These are phyloP conservation scores for Onchidella celtica DNA, from an alignment of 2,888 invertebrate species.

Conservation along the genomic window DNA sequence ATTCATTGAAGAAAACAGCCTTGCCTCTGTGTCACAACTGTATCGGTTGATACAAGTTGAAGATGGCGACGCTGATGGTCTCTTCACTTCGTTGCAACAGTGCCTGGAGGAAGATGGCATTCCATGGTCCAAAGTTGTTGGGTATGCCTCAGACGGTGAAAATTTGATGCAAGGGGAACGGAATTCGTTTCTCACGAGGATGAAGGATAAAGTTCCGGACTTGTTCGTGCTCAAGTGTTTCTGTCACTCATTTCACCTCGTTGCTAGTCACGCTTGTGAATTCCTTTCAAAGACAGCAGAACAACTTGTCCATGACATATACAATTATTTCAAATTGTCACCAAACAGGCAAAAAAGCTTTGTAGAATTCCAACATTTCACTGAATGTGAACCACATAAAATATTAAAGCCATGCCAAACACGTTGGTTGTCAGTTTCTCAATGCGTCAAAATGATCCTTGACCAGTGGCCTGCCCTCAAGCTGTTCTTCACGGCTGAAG, in stretches of 20 bases:
- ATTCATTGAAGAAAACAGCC: neutral
- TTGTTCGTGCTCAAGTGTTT: neutral
- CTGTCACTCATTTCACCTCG: slow-evolving; percentile 18
- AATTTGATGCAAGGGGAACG: neutral
- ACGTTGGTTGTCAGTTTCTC: slow-evolving; percentile 50
- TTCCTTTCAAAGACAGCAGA: neutral
- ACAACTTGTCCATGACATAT: slow-evolving; percentile 9
- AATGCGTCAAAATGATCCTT: slow-evolving; percentile 48
- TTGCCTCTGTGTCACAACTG: neutral
- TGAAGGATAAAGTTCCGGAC: neutral
- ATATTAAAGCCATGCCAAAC: slow-evolving; percentile 45
- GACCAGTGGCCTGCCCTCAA: slow-evolving; percentile 55
- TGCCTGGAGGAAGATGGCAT: slow-evolving; percentile 6
- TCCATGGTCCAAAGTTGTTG: slow-evolving; percentile 2
- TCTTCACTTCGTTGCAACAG: no score
- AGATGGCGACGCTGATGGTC: neutral
- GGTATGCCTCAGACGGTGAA: slow-evolving; percentile 15
- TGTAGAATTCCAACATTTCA: slow-evolving; percentile 29
- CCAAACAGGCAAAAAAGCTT: slow-evolving; percentile 1
- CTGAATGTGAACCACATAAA: slow-evolving; percentile 31
- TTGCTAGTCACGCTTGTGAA: slow-evolving; percentile 13
- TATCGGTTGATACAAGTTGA: no score
- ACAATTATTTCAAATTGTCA: slow-evolving; percentile 13
- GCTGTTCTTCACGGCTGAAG: slow-evolving; percentile 46
- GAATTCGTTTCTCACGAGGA: slow-evolving; percentile 10